Evolutionary conservation across 2,888 invertebrate species (phyloP).

Genomic region (Tanypteryx hageni): DNA sequence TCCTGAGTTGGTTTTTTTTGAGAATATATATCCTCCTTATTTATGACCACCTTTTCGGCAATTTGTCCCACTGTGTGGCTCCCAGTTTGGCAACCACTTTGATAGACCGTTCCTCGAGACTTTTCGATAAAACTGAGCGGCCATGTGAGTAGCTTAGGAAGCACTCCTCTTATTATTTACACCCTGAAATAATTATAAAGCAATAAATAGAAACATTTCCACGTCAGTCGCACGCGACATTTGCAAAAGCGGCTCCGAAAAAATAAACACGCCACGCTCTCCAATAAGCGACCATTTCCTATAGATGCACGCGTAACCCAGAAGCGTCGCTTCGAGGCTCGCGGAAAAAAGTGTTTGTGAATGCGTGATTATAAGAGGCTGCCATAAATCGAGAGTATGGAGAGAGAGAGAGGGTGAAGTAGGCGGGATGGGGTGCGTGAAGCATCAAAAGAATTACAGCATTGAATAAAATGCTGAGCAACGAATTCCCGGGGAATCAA

Average conservation of each 20-base stretch:
- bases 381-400: neutral
- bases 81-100: too few species aligned
- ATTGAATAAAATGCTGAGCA: constrained; percentile 16
- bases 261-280: neutral
- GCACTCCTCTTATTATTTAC: too few species aligned
- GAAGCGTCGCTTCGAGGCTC: neutral
- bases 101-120: too few species aligned
- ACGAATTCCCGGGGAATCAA: neutral
- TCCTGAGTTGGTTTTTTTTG: too few species aligned
- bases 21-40: too few species aligned
- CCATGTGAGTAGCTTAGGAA: too few species aligned
- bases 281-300: constrained; percentile 24
- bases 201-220: neutral
- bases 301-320: neutral
- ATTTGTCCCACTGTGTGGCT: too few species aligned
- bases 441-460: neutral
- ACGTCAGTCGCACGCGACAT: neutral
- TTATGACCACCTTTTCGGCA: too few species aligned
- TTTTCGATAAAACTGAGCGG: too few species aligned
- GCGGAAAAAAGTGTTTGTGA: constrained; percentile 29
- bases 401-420: too few species aligned
- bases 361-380: constrained; percentile 35
- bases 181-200: neutral
- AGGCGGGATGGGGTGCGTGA: neutral
- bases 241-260: neutral